Percentiles rank a stretch among this genome's conserved stretches.
These are phyloP conservation scores for Scytalopus superciliaris DNA, from an alignment of 2,113 vertebrate genomes.

Conservation along the genomic window DNA sequence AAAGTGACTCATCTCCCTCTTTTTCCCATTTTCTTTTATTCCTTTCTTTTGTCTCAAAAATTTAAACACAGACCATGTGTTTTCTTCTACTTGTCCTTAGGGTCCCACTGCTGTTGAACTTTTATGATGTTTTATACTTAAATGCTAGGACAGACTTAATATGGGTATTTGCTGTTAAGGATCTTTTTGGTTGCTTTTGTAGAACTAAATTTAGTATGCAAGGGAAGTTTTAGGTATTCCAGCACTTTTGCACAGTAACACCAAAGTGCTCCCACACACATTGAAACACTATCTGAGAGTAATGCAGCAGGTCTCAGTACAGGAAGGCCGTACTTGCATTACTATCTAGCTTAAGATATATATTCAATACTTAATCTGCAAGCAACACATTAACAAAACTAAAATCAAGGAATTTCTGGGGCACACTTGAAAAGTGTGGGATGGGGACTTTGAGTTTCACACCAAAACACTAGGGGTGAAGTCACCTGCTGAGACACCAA, in stretches of 20 bases:
- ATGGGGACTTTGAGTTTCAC: not conserved
- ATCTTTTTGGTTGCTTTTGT: not conserved
- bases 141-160: not conserved
- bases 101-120: not conserved
- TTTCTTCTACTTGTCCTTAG: not conserved
- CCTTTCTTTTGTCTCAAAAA: not conserved
- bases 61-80: not conserved
- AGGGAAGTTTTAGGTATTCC: not conserved
- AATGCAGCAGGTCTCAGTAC: not conserved
- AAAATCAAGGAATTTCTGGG: not conserved
- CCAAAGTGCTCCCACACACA: not conserved
- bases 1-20: not conserved
- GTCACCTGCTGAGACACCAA: not conserved
- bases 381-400: not conserved
- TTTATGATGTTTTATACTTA: not conserved
- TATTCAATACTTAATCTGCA: not conserved
- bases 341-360: not conserved
- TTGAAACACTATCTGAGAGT: not conserved
- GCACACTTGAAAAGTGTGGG: not conserved
- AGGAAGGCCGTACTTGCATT: not conserved
- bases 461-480: not conserved
- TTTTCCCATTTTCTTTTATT: not conserved
- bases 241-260: not conserved
- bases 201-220: not conserved
- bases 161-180: not conserved